Base-by-base conservation (phyloP, 2,797 vertebrate species). In the Pelodytes ibericus region DNA sequence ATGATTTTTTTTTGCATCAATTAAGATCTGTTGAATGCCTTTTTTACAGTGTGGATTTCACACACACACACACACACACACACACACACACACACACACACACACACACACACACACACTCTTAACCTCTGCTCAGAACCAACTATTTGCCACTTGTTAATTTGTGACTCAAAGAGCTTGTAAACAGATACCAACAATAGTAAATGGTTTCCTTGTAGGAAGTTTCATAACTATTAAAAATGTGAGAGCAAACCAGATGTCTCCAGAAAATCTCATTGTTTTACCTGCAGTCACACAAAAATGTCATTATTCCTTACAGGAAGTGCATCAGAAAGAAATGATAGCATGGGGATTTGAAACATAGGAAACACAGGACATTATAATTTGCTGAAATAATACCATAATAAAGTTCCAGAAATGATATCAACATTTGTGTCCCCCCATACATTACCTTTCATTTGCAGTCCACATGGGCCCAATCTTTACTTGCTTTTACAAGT, bases 301-400 rank as follows among this genome's bases (percentile, higher is more conserved):
- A 89, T 89, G 92, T 95, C 94, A 92, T 93, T 92, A 91, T 90
- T 94, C 94, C 94, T 96, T 88, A 91, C 20, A 97, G 96, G 96
- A 99, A 99, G 94, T 95, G 92, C 95, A 95, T 94, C 94, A 94
- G 95, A 96, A 86, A 86, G 81, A 83, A 83, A 87, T 87, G 44
- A 79, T 80, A 80, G 83, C 88, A 87, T 81, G 86, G 61, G 77
- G 79, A 88, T 86, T 88, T 82, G 85, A 86, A 88, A 84, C 79
- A 82, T 83, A 81, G 85, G 85, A 86, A 89, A 85, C 72, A 80
- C 59, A 77, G 80, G 68, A 71, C 74, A 79, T 71, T 73, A 72
- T 78, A 81, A 77, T 85, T 86, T 80, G 49, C 72, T 72, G 80
- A 75, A 77, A 82, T 4, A 36, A 82, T 68, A 80, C 82, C 27